Conservation (phyloP, 2,113 vertebrate species). For the Myiozetetes cayanensis region DNA sequence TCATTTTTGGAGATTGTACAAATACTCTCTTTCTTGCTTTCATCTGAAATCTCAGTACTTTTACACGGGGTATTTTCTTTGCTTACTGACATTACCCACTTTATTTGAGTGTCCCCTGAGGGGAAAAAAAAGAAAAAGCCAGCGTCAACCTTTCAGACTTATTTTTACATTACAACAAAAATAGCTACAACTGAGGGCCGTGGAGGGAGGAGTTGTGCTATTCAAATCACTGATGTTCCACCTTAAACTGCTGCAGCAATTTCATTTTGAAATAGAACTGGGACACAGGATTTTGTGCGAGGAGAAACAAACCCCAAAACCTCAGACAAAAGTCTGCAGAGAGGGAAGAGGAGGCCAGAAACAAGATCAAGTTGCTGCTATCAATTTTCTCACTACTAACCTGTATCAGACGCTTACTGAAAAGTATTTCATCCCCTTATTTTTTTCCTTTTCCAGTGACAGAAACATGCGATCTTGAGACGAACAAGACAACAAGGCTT, state of each 20-base stretch:
- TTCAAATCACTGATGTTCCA: not conserved
- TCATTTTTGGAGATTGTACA: conserved; percentile 8
- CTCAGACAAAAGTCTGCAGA: not conserved
- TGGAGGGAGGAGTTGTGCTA: not conserved
- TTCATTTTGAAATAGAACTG: not conserved
- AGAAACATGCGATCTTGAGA: not conserved
- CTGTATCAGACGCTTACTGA: not conserved
- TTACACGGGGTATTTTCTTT: conserved; percentile 16
- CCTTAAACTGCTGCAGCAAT: not conserved
- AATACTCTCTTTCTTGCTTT: not conserved
- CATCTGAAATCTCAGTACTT: not conserved
- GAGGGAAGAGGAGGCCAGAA: not conserved
- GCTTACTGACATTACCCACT: conserved; percentile 13
- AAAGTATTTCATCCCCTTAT: not conserved
- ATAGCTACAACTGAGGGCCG: not conserved
- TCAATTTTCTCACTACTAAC: not conserved
- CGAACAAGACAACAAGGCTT: not conserved
- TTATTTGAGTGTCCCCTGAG: conserved; percentile 39
- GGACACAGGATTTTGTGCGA: not conserved
- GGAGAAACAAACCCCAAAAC: not conserved
- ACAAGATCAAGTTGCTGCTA: not conserved
- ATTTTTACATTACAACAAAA: not conserved
- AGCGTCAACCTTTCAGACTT: not conserved
- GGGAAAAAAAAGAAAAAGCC: not conserved
- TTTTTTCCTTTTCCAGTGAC: not conserved